phyloP scores from a whole-genome alignment of 2,888 invertebrate species.

The Pyrrhosoma nymphula region DNA sequence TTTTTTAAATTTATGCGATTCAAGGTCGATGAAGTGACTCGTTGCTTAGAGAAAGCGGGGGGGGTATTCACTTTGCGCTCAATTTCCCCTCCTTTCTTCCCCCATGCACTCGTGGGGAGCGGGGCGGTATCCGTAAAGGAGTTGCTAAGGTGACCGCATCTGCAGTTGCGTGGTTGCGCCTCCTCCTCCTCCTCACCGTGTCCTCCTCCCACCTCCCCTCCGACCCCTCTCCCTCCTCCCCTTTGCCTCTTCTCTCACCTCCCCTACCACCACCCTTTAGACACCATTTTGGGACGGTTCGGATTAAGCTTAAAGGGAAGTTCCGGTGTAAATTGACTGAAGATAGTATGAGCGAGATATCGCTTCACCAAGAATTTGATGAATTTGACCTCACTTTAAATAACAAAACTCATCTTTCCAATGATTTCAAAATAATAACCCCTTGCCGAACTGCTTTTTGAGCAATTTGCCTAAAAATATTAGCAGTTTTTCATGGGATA shows the following conservation, averaged over 20 bases:
- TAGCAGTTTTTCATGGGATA: too few relatives aligned
- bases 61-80: not conserved
- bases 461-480: too few relatives aligned
- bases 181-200: not conserved
- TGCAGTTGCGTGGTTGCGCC: not conserved
- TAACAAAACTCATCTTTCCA: too few relatives aligned
- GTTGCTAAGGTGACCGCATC: slow-evolving; percentile 32
- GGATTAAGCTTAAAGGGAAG: too few relatives aligned
- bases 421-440: too few relatives aligned
- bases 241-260: not conserved
- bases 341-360: too few relatives aligned
- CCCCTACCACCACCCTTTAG: not conserved
- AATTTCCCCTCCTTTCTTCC: not conserved
- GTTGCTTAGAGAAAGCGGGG: not conserved
- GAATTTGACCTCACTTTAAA: too few relatives aligned
- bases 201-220: not conserved
- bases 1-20: not conserved
- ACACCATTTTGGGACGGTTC: too few relatives aligned
- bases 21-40: slow-evolving; percentile 23
- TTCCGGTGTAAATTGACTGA: too few relatives aligned
- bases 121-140: not conserved
- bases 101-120: not conserved
- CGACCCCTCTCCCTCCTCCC: not conserved
- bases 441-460: too few relatives aligned
- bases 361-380: too few relatives aligned